Evolutionary conservation across 1,140 invertebrate species (phyloP).

Genomic region (Zeugodacus cucurbitae): DNA sequence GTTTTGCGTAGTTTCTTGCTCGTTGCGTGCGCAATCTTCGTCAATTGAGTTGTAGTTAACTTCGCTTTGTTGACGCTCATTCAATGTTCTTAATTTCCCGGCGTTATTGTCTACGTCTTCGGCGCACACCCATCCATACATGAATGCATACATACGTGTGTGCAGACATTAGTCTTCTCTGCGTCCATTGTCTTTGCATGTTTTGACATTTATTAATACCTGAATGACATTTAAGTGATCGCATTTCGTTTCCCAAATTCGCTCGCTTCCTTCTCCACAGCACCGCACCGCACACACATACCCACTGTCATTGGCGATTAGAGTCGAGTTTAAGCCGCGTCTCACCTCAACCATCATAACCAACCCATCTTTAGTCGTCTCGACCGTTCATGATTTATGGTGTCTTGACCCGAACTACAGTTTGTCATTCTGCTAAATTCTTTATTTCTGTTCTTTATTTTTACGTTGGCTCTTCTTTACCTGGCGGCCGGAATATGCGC

Average conservation of each 20-base stretch:
- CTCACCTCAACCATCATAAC: neutral
- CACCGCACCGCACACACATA: too few relatives aligned
- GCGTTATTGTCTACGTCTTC: neutral
- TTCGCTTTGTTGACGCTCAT: neutral
- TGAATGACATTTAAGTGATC: conserved; percentile 40
- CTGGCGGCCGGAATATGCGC: neutral
- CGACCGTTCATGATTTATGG: neutral
- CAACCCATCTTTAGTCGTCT: neutral
- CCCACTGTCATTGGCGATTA: conserved; percentile 8
- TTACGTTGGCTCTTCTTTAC: neutral
- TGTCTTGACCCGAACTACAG: conserved; percentile 26
- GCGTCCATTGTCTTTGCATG: conserved; percentile 27
- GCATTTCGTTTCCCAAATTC: conserved; percentile 30
- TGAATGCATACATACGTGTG: too few relatives aligned
- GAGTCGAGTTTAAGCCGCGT: neutral
- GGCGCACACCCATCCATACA: neutral
- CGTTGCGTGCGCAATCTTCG: conserved; percentile 34
- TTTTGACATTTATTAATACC: conserved; percentile 41
- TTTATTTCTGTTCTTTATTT: neutral
- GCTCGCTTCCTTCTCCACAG: conserved; percentile 3
- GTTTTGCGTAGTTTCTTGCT: conserved; percentile 29
- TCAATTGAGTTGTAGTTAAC: conserved; percentile 39
- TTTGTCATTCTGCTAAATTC: conserved; percentile 23
- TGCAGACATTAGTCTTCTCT: neutral
- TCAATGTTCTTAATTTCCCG: neutral